Conservation (phyloP, 2,888 invertebrate species). For the Tipula helvola region DNA sequence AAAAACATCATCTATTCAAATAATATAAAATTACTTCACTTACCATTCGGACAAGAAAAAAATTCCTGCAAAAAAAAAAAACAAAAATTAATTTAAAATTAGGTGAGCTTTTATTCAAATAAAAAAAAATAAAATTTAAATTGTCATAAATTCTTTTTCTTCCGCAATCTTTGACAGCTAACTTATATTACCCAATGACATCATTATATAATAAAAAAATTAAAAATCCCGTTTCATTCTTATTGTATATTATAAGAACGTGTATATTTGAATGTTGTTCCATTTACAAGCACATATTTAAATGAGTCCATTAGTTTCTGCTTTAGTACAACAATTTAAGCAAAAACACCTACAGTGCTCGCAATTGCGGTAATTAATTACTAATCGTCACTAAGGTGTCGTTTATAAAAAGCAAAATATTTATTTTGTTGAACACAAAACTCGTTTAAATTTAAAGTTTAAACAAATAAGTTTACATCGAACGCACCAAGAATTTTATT, state of each 20-base stretch:
- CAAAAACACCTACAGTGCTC: neutral
- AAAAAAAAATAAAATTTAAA: neutral
- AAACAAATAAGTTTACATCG: neutral
- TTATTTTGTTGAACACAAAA: neutral
- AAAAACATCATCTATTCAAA: neutral
- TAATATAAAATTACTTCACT: slow-evolving; percentile 19
- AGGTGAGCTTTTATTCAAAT: neutral
- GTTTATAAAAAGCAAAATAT: neutral
- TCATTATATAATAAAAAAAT: neutral
- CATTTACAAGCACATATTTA: neutral
- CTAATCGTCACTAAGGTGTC: neutral
- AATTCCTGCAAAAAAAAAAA: slow-evolving; percentile 25
- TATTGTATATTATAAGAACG: neutral
- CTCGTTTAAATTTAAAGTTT: no score
- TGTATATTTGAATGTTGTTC: neutral
- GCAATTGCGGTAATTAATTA: neutral
- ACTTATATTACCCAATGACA: neutral
- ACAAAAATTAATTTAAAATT: slow-evolving; percentile 4
- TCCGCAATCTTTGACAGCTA: neutral
- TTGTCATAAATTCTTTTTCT: neutral
- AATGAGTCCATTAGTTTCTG: neutral
- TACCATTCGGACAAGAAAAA: slow-evolving; percentile 36
- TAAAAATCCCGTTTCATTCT: neutral
- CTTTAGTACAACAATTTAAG: neutral
- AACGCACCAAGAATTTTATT: neutral